These are phyloP conservation scores for Copsychus sechellarum DNA, from an alignment of 2,113 vertebrate genomes.

Conservation along the genomic window DNA sequence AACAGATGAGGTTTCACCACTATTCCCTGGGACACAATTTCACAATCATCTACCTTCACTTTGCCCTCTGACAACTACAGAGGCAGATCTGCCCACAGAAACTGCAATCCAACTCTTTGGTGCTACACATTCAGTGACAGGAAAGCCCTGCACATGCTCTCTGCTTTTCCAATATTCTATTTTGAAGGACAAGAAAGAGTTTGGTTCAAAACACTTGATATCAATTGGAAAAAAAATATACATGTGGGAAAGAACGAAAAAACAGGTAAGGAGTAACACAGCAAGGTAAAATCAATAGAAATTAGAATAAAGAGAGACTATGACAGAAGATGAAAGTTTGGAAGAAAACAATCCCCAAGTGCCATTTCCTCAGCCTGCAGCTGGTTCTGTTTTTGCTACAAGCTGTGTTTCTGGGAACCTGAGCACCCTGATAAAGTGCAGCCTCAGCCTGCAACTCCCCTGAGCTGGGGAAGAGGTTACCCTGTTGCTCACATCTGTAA, in stretches of 20 bases:
- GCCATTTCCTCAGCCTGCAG: neutral
- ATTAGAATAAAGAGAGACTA: neutral
- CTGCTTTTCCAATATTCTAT: neutral
- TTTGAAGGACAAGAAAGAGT: neutral
- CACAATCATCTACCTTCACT: neutral
- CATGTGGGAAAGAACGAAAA: neutral
- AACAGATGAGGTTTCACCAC: neutral
- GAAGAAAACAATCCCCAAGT: neutral
- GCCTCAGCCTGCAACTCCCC: neutral
- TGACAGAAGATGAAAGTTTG: neutral
- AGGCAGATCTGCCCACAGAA: neutral
- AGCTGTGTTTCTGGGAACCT: neutral
- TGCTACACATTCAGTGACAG: neutral
- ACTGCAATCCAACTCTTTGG: neutral
- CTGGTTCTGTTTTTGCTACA: neutral
- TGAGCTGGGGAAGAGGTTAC: neutral
- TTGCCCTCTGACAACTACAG: neutral
- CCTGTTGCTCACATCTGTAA: neutral
- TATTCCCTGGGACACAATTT: neutral
- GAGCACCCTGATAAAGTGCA: neutral
- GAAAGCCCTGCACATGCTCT: neutral
- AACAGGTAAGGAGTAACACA: neutral
- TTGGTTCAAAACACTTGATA: neutral
- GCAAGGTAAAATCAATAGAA: neutral
- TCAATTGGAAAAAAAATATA: neutral